Base-by-base conservation (phyloP, 2,113 vertebrate genomes). In the Litocranius walleri region DNA sequence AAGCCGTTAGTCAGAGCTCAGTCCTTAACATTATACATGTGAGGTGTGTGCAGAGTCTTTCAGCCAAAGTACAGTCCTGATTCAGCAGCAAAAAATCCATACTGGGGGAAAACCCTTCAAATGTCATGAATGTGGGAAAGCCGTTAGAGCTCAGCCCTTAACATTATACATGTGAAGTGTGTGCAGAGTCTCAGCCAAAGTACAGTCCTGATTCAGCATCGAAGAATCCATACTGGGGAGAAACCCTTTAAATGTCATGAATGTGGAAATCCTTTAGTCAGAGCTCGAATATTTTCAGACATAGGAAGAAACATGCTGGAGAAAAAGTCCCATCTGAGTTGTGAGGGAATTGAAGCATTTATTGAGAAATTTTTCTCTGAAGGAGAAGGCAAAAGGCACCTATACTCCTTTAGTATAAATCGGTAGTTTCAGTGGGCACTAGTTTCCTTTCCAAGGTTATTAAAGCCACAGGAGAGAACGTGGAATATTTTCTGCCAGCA, bases 191-290 rank as follows among this genome's bases (percentile, higher is more conserved):
- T 98, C 4, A 97, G 95, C 40, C 90, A 59, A 52, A 98, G 97
- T 7, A 96, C 97, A 0, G 71, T 97, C 62, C 92, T 98, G 71
- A 95, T 98, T 78, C 98, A 98, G 56, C 98, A 98, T 90, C 57
- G 29, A 78, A 89, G 95, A 85, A 97, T 83, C 11, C 97, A 98
- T 78, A 96, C 91, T 6, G 97, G 97, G 48, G 91, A 97, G 11
- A 97, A 96, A 23, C 98, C 96, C 52, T 98, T 91, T 88, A 89
- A 96, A 54, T 98, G 97, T 84, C 93, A 95, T 5, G 97, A 96
- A 13, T 98, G 98, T 71, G 94, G 17, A 98, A 98, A 88, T 94
- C 94, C 67, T 98, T 97, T n/a, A 96, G 96, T 92, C 95, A 96
- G 71, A 98, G 93, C 67, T 98, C 83, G 0, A 98, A 97, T 85